Conservation (phyloP, 2,113 vertebrate genomes). For the Petrocephalus zakoni region DNA sequence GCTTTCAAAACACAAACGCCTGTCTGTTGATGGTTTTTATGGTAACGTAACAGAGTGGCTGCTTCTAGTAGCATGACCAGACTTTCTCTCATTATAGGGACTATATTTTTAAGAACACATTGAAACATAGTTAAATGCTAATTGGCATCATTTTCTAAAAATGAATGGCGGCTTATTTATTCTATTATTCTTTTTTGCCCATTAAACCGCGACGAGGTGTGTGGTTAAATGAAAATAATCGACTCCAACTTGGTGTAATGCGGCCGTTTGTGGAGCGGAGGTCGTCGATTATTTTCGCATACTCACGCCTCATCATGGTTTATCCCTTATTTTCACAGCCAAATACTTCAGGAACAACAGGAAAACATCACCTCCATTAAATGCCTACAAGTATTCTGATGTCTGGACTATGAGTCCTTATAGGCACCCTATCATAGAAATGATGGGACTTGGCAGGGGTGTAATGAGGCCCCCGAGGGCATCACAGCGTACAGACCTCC, state of each 20-base stretch:
- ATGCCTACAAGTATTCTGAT: background rate
- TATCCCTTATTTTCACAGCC: background rate
- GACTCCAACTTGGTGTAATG: background rate
- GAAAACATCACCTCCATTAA: background rate
- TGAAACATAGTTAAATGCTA: background rate
- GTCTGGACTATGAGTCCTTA: background rate
- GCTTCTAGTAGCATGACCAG: background rate
- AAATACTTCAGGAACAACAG: background rate
- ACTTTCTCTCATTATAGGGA: background rate
- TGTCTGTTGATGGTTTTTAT: too few species aligned
- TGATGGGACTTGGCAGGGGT: background rate
- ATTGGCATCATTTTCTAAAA: background rate
- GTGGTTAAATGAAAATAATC: background rate
- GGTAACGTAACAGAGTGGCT: background rate
- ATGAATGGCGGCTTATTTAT: background rate
- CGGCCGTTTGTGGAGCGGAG: too few species aligned
- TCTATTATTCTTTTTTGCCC: background rate
- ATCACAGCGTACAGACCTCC: constrained; percentile 67
- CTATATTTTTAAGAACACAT: background rate
- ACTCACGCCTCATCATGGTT: background rate
- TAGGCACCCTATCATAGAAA: background rate
- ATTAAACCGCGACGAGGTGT: background rate
- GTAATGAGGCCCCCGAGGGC: background rate
- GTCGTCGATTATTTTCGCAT: background rate
- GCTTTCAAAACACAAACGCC: background rate